These are phyloP conservation scores for Sula dactylatra DNA, from an alignment of 2,113 vertebrate genomes.

Conservation along the genomic window DNA sequence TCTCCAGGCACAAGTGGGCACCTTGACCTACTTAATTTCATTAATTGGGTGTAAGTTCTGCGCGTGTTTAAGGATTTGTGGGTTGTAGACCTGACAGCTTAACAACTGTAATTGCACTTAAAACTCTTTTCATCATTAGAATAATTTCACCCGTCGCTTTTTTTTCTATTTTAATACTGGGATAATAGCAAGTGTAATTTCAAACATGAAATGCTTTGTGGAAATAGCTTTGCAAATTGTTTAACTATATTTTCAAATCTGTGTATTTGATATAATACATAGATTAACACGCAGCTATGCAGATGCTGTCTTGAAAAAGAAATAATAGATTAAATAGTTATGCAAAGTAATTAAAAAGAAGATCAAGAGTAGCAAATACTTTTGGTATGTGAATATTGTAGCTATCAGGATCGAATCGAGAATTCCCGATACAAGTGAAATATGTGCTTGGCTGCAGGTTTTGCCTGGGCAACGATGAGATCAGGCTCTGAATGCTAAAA, in stretches of 20 bases:
- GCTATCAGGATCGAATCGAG: background rate
- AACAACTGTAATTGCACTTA: background rate
- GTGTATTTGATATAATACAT: background rate
- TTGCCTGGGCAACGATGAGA: background rate
- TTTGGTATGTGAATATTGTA: background rate
- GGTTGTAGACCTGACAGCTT: conserved; percentile 35
- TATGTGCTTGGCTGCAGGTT: background rate
- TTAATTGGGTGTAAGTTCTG: background rate
- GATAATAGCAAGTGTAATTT: background rate
- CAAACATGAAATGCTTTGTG: background rate
- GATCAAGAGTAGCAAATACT: background rate
- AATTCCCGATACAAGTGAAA: background rate
- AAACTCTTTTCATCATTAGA: background rate
- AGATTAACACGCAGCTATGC: background rate
- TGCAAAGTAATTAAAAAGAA: background rate
- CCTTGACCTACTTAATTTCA: background rate
- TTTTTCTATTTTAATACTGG: background rate
- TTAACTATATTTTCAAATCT: background rate
- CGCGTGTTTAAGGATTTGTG: background rate
- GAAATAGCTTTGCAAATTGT: background rate
- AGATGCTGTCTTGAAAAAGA: background rate
- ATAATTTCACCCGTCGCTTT: background rate
- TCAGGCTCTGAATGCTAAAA: background rate
- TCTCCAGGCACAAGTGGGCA: background rate
- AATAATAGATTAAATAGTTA: background rate